Conservation (phyloP, 2,113 vertebrate genomes). For the Microtus pennsylvanicus region DNA sequence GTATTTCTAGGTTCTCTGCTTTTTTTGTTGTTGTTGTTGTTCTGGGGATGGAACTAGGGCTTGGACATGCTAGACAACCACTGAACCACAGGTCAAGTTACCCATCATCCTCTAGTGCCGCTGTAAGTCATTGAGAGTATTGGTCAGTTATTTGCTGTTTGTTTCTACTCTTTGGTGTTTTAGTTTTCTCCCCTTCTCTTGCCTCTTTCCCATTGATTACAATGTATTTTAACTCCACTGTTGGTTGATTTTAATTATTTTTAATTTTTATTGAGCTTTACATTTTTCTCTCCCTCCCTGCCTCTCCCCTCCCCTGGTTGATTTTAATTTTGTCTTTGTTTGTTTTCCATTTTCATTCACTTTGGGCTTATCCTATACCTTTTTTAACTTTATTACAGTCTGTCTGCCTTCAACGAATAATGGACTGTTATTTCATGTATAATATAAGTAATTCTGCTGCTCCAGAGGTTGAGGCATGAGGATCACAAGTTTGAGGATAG, state of each 20-base stretch:
- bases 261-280: too few species aligned
- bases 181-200: neutral
- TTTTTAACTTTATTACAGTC: conserved; percentile 8
- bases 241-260: neutral
- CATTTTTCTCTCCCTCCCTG: too few species aligned
- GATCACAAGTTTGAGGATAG: neutral
- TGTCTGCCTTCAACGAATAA: conserved; percentile 37
- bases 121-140: neutral
- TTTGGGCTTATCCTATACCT: neutral
- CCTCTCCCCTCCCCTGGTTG: too few species aligned
- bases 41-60: neutral
- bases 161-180: neutral
- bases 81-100: neutral
- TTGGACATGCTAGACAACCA: neutral
- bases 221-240: neutral
- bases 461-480: neutral
- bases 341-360: neutral
- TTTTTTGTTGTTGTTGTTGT: neutral
- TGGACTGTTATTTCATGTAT: neutral
- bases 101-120: neutral
- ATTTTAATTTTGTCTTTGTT: neutral
- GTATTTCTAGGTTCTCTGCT: conserved; percentile 48
- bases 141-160: neutral
- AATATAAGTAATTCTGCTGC: neutral
- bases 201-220: neutral